Conservation (phyloP, 2,797 vertebrate species). For the Crocodylus rhombifer region DNA sequence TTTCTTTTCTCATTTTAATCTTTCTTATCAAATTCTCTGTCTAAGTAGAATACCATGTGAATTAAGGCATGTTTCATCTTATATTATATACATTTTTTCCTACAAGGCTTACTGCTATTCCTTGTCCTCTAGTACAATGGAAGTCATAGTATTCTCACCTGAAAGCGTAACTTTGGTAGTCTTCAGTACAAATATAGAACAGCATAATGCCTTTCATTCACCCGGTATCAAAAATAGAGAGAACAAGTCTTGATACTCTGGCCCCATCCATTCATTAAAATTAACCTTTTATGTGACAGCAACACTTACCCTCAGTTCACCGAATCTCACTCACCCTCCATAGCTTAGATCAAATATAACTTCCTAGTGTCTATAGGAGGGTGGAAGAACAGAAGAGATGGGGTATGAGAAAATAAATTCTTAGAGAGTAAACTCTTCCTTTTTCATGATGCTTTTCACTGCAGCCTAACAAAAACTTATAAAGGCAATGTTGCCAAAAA, state of each 20-base stretch:
- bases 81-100: constrained; percentile 22
- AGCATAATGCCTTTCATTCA: not conserved
- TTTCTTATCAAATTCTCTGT: constrained; percentile 74
- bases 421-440: not conserved
- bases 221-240: not conserved
- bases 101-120: not conserved
- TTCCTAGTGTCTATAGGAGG: not conserved
- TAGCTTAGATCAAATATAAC: not conserved
- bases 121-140: not conserved
- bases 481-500: not conserved
- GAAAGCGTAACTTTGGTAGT: not conserved
- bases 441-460: not conserved
- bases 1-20: constrained; percentile 78
- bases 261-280: not conserved
- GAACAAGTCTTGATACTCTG: not conserved
- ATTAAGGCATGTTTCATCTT: constrained; percentile 51
- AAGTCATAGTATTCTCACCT: constrained; percentile 16
- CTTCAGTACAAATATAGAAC: not conserved
- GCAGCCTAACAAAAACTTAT: not conserved
- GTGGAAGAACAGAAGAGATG: not conserved
- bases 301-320: not conserved
- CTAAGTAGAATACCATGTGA: constrained; percentile 64
- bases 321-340: not conserved
- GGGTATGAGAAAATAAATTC: not conserved
- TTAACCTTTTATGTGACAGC: no score